Evolutionary conservation across 2,797 vertebrate species (phyloP), one percentile per base, ranked within the genome.

Genomic region (Microtus agrestis): DNA sequence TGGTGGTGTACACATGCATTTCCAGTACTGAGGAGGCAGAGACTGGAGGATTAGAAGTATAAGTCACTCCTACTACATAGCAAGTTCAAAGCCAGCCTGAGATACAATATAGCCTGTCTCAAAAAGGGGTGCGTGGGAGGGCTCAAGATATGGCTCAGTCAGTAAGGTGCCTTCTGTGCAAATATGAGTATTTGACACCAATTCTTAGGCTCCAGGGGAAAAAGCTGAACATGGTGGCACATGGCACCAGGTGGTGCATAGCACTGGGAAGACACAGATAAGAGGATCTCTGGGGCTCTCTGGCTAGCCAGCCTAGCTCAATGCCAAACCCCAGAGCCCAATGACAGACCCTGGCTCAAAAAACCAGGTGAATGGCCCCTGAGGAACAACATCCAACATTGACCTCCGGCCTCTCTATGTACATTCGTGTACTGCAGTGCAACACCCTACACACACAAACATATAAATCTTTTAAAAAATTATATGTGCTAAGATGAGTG

Each of bases 91-190:
- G 13, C 67, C 85, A 87, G 48, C 14, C 85, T 54, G 23, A 54
- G 34, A 71, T 37, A 54, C 4, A 1, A 6, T 34, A 56, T 9
- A 31, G 25, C n/a, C 51, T 43, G 25, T 74, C 48, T 74, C 86
- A 31, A 56, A 73, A 6, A 3, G 15, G 8, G 6, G 5, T 14
- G 1, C 0, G 3, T n/a, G n/a, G 43, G 31, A 7, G 11, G 10
- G 11, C 4, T 40, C 23, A 37, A 71, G 65, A 71, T 71, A 73
- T 31, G 67, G 14, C n/a, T 87, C 48, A 37, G 63, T 17, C 34
- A 37, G 56, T 40, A 40, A 73, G 21, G 67, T 40, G 23, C 15
- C 40, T 87, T n/a, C 46, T 31, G 46, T 56, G n/a, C 21, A 73
- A 51, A 56, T 17, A 7, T 13, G 37, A 40, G 48, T 37, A 8